These are phyloP conservation scores for Sparidentex hasta DNA, from an alignment of 2,797 vertebrate species.

Conservation along the genomic window DNA sequence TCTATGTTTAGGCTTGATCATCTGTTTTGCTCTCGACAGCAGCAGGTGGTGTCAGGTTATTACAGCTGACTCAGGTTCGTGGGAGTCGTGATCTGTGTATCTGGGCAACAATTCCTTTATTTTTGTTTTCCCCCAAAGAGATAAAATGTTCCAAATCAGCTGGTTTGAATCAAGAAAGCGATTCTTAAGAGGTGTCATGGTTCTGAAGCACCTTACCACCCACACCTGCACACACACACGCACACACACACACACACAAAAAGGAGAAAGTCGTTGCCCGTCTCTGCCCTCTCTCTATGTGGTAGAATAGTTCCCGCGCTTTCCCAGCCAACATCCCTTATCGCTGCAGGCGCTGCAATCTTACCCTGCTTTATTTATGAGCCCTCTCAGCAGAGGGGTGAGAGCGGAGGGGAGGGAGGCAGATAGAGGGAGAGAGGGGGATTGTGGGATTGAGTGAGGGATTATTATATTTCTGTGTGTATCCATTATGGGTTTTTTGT, in stretches of 20 bases:
- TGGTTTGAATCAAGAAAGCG: not conserved
- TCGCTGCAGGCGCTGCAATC: conserved; percentile 69
- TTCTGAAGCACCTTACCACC: too few relatives aligned
- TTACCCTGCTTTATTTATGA: conserved; percentile 76
- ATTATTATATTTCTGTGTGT: conserved; percentile 52
- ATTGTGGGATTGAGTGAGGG: conserved; percentile 36
- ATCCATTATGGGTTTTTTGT: conserved; percentile 18
- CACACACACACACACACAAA: too few relatives aligned
- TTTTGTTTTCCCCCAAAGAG: too few relatives aligned
- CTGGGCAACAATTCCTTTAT: too few relatives aligned
- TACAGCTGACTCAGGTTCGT: not conserved
- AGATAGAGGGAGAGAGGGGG: conserved; percentile 18
- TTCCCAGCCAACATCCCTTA: conserved; percentile 63
- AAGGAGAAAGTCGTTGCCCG: not conserved
- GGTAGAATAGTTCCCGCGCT: conserved; percentile 52
- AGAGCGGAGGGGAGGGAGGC: not conserved
- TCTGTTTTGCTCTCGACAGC: not conserved
- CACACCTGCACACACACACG: not conserved
- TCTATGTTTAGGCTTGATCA: too few relatives aligned
- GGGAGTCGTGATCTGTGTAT: not conserved
- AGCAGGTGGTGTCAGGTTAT: not conserved
- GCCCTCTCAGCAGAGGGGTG: conserved; percentile 49
- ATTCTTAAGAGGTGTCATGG: not conserved
- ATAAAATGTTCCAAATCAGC: too few relatives aligned
- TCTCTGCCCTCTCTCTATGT: conserved; percentile 52